Percentiles rank a stretch among this genome's conserved stretches.
These are phyloP conservation scores for Ancistrus triradiatus DNA, from an alignment of 2,113 vertebrate species.

Conservation along the genomic window DNA sequence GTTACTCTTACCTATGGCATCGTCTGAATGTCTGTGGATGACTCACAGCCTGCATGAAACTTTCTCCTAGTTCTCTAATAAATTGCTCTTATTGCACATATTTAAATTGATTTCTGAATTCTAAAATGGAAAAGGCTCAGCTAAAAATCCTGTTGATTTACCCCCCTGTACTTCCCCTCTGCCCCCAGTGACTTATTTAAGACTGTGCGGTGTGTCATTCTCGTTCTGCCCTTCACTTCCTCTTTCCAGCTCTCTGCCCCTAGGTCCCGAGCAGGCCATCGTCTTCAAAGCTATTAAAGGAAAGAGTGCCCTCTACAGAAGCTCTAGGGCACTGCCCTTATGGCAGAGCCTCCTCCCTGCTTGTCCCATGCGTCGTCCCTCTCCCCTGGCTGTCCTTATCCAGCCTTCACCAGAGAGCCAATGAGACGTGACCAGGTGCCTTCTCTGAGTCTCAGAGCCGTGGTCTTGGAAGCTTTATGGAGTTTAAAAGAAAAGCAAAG, in stretches of 20 bases:
- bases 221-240: constrained; percentile 19
- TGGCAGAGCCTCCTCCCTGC: constrained; percentile 20
- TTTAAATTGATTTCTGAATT: no score
- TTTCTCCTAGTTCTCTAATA: no score
- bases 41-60: no score
- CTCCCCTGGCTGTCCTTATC: constrained; percentile 38
- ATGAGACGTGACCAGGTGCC: constrained; percentile 48
- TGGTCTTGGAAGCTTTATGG: constrained; percentile 41
- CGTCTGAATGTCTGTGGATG: no score
- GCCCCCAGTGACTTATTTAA: no score
- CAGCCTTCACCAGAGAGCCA: constrained; percentile 44
- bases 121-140: no score
- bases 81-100: no score
- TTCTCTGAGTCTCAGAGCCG: constrained; percentile 39
- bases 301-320: constrained; percentile 50
- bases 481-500: constrained; percentile 35
- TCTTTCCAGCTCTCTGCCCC: constrained; percentile 11
- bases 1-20: no score
- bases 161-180: no score
- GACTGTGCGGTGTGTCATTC: constrained; percentile 12
- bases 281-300: constrained; percentile 35
- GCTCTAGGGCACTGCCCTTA: constrained; percentile 37
- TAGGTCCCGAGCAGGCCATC: constrained; percentile 28
- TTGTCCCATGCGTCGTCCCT: constrained; percentile 18
- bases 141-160: no score